phyloP scores from a whole-genome alignment of 2,888 invertebrate species.

The Beris morrisii region DNA sequence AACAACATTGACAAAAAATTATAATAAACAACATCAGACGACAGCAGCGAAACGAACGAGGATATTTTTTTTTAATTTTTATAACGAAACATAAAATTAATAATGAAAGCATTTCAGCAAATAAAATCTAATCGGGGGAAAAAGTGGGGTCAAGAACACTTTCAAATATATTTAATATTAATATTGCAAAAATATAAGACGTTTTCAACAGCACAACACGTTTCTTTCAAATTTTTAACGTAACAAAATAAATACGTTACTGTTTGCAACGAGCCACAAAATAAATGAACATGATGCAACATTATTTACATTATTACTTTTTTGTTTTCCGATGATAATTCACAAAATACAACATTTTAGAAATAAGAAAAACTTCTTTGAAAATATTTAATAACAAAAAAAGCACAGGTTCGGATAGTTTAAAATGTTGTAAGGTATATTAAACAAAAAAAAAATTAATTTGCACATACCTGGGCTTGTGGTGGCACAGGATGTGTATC shows the following conservation, averaged over 20 bases:
- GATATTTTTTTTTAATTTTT: too few relatives aligned
- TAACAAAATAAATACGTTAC: too few relatives aligned
- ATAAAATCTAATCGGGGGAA: not conserved
- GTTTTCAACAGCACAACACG: too few relatives aligned
- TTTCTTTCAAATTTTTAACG: too few relatives aligned
- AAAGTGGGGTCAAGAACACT: conserved; percentile 4
- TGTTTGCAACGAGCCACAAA: too few relatives aligned
- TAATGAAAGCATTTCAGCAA: not conserved
- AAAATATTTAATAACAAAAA: conserved; percentile 1
- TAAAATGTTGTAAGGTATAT: not conserved
- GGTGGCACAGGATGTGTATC: conserved; percentile 59
- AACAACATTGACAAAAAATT: too few relatives aligned
- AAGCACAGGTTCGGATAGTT: not conserved
- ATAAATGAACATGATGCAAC: too few relatives aligned
- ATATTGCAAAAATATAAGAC: not conserved
- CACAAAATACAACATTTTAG: not conserved
- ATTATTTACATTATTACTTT: too few relatives aligned
- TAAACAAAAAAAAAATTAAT: conserved; percentile 6
- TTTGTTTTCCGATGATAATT: not conserved
- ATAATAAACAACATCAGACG: too few relatives aligned
- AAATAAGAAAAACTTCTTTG: not conserved
- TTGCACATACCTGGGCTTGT: conserved; percentile 57
- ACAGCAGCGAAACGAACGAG: not conserved
- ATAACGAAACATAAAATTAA: not conserved
- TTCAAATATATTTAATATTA: not conserved